Evolutionary conservation across 2,113 vertebrate species (phyloP).

Genomic region (Percina caprodes): DNA sequence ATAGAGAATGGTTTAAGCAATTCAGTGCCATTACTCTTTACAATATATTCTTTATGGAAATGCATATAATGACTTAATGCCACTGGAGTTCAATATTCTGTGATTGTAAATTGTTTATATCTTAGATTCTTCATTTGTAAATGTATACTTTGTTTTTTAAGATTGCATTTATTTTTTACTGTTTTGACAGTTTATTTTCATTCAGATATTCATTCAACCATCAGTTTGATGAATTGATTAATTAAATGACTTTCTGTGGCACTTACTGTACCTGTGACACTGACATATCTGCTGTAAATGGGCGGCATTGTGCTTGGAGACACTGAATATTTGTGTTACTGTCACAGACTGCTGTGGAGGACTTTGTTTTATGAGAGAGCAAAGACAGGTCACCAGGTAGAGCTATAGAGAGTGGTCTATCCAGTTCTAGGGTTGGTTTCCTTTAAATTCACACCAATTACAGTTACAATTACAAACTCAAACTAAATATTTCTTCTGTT

Average conservation of each 20-base stretch:
- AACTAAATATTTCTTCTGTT: not conserved
- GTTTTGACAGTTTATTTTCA: not conserved
- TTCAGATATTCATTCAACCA: not conserved
- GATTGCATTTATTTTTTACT: slow-evolving; percentile 19
- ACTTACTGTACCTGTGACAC: not conserved
- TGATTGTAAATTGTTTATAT: slow-evolving; percentile 66
- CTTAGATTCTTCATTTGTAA: slow-evolving; percentile 61
- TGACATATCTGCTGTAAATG: slow-evolving; percentile 17
- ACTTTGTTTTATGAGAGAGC: not conserved
- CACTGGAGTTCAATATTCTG: slow-evolving; percentile 66
- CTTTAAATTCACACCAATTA: not conserved
- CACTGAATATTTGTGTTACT: not conserved
- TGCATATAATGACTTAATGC: slow-evolving; percentile 45
- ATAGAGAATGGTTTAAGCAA: slow-evolving; percentile 23
- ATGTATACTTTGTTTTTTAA: slow-evolving; percentile 52
- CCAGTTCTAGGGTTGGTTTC: slow-evolving; percentile 1
- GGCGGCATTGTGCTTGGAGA: not conserved
- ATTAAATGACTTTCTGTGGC: not conserved
- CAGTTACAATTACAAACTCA: not conserved
- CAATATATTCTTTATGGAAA: slow-evolving; percentile 33
- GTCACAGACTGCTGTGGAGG: slow-evolving; percentile 6
- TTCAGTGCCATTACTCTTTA: slow-evolving; percentile 72
- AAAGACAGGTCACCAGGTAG: not conserved
- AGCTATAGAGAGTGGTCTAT: not conserved
- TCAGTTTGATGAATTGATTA: not conserved